Conservation (phyloP, 2,888 invertebrate species). For the Cephus spinipes region DNA sequence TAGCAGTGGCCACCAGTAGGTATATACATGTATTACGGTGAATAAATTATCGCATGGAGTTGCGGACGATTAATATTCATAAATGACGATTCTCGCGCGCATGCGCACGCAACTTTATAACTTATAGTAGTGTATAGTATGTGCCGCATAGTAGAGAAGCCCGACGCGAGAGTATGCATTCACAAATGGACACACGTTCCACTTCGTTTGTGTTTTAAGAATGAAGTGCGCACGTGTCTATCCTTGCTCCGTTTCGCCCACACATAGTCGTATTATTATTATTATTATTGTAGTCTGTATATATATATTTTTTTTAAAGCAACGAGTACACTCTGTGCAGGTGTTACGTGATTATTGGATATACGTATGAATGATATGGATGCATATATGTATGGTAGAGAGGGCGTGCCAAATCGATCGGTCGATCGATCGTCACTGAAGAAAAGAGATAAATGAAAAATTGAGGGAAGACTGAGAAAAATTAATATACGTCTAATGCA, state of each 20-base stretch:
- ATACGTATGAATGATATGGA: too few species aligned
- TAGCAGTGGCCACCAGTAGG: background rate
- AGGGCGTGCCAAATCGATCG: too few species aligned
- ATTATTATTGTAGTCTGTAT: background rate
- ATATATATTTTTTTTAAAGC: too few species aligned
- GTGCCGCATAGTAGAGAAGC: too few species aligned
- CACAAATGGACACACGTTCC: constrained; percentile 22
- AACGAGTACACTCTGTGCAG: too few species aligned
- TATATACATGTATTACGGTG: background rate
- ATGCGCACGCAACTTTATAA: background rate
- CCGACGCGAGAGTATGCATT: constrained; percentile 13
- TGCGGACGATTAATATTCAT: constrained; percentile 12
- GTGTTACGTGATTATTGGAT: too few species aligned
- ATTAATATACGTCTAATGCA: too few species aligned
- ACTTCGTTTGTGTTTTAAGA: constrained; percentile 22
- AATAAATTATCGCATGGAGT: constrained; percentile 17
- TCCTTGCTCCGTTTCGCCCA: constrained; percentile 26
- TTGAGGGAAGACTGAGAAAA: too few species aligned
- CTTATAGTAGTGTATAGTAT: background rate
- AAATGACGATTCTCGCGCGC: background rate
- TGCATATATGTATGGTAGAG: too few species aligned
- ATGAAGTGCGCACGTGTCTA: constrained; percentile 19
- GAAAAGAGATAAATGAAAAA: too few species aligned
- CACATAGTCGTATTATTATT: constrained; percentile 21
- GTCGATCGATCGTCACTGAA: too few species aligned